Conservation (phyloP, 2,888 invertebrate genomes). For the Plemyria rubiginata region DNA sequence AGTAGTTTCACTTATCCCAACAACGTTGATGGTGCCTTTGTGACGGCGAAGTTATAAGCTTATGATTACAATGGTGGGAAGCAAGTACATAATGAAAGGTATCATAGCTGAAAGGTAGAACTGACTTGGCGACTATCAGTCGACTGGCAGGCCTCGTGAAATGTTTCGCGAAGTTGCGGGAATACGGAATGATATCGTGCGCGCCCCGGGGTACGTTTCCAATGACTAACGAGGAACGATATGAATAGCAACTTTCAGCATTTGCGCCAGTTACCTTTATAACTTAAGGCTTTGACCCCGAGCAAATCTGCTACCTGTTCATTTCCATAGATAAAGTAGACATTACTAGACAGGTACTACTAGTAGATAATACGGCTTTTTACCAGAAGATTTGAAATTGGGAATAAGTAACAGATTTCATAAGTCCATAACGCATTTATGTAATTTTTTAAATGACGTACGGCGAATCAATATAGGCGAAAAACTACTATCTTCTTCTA, state of each 20-base stretch:
- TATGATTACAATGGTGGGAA: constrained; percentile 47
- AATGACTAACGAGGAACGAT: constrained; percentile 44
- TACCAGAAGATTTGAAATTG: no score
- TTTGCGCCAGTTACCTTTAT: neutral
- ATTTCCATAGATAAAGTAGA: neutral
- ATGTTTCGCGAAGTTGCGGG: constrained; percentile 54
- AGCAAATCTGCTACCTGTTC: neutral
- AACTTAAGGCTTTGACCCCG: neutral
- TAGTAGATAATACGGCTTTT: no score
- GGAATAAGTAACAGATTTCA: no score
- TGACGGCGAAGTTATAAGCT: constrained; percentile 49
- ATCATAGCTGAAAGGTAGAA: constrained; percentile 47
- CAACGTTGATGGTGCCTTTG: constrained; percentile 54
- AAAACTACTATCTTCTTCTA: no score
- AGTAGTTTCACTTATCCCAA: constrained; percentile 63
- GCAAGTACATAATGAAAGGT: constrained; percentile 42
- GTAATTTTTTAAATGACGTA: no score
- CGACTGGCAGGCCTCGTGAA: constrained; percentile 69
- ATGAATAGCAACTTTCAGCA: constrained; percentile 13
- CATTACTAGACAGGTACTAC: no score
- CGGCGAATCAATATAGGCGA: no score
- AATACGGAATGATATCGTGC: constrained; percentile 54
- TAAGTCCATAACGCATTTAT: no score
- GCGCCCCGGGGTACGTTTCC: constrained; percentile 62
- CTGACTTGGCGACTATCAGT: constrained; percentile 55